Evolutionary conservation across 2,888 invertebrate genomes (phyloP), one percentile per base, ranked within the genome.

Genomic region (Neocrepidodera transversa): DNA sequence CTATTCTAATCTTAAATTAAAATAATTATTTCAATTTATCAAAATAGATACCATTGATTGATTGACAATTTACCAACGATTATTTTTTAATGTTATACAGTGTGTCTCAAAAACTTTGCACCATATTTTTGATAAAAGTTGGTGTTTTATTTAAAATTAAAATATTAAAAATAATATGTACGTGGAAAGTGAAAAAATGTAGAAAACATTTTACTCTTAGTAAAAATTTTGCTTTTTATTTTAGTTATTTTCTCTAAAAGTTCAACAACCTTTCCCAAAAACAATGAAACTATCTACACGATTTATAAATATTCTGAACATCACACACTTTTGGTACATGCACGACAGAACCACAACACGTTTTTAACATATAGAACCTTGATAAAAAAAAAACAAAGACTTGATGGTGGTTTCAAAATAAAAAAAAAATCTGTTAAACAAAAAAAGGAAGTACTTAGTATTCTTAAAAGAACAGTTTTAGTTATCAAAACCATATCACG

Each of bases 221-320:
- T n/a, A n/a, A n/a, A n/a, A n/a, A n/a, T n/a, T n/a, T n/a, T n/a
- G n/a, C n/a, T n/a, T n/a, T n/a, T n/a, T n/a, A n/a, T n/a, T n/a
- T n/a, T n/a, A n/a, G n/a, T n/a, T n/a, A n/a, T n/a, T n/a, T n/a
- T 18, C 23, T 20, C 11, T 18, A 16, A 26, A 11, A 52, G 52
- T 52, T 52, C 30, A 20, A 6, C 11, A 13, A 42, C 52, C 52
- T 52, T 52, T 52, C 30, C n/a, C 40, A 20, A 52, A 52, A 52
- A 52, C 52, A 52, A 52, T 28, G 52, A 52, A 52, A 42, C 32
- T 13, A 18, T 18, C 26, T 30, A 16, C 30, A 17, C 18, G 26
- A 28, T 26, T 17, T 42, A 52, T 52, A 52, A 52, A 52, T 52
- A 52, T 52, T 52, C 42, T 26, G 40, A 26, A 2, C 52, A 18